Evolutionary conservation across 1,140 invertebrate species (phyloP).

Genomic region (Solenopsis fugax): DNA sequence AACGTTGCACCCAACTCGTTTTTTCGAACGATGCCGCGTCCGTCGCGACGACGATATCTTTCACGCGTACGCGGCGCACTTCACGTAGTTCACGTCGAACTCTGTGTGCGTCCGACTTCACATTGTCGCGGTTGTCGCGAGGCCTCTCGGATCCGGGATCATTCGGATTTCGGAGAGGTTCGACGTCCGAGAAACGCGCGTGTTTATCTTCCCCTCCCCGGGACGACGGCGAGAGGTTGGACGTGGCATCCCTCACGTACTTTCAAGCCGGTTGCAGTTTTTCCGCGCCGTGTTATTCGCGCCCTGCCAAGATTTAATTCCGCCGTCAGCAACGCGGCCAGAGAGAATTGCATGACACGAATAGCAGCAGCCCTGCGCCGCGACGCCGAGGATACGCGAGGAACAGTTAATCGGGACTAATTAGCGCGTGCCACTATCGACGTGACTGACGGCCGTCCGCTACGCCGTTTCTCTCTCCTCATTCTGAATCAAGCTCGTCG

Average conservation of each 20-base stretch:
- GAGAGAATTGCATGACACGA: not conserved
- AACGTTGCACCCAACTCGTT: too few species aligned
- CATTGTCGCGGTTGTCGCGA: too few species aligned
- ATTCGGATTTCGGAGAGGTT: too few species aligned
- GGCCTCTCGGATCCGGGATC: too few species aligned
- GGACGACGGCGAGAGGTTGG: too few species aligned
- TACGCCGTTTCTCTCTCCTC: not conserved
- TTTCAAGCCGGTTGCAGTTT: not conserved
- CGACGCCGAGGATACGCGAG: not conserved
- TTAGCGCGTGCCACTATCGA: constrained; percentile 12
- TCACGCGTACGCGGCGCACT: too few species aligned
- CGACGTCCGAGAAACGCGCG: too few species aligned
- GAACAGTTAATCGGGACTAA: constrained; percentile 2
- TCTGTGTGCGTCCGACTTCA: too few species aligned
- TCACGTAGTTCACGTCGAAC: too few species aligned
- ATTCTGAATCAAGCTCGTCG: not conserved
- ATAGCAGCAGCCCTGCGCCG: not conserved
- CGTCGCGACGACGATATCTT: too few species aligned
- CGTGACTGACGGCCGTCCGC: not conserved
- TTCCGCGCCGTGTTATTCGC: not conserved
- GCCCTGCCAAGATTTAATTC: constrained; percentile 26
- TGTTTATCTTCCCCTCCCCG: too few species aligned
- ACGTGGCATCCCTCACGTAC: not conserved
- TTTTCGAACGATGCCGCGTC: too few species aligned
- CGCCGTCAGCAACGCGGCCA: not conserved